Base-by-base conservation (phyloP, 2,888 invertebrate genomes). In the Eledone cirrhosa region DNA sequence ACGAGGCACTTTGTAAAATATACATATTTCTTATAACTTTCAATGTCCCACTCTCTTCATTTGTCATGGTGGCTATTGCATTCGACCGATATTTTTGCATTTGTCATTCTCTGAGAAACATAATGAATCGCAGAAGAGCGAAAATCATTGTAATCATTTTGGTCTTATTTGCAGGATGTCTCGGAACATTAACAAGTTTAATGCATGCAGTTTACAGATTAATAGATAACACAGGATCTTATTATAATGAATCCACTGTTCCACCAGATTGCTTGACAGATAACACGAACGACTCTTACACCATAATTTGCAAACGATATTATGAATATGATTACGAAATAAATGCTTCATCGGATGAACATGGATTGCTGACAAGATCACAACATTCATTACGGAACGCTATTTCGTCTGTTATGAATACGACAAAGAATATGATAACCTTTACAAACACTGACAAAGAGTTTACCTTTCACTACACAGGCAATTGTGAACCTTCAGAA, bases 61-160 rank as follows among this genome's bases (percentile, higher is more conserved):
- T 82, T 47, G 80, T 84, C 5, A 83, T 84, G 80, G 79, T 80
- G 41, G 82, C 82, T 27, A 84, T 84, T 19, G 84, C 83, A 14
- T 79, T 84, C 22, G 84, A 84, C 77, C 74, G 84, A 7, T 84
- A 84, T 69, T 77, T 84, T 1, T 84, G 84, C 65, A 84, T 84
- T 16, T 84, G 84, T 69, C 83, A 83, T 65, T 83, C 84, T 8
- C 83, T 84, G 69, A 41, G 79, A 0, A 81, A 81, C 63, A 75
- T 79, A 1, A 83, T 84, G 78, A 84, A 76, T 27, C 76, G 82
- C 13, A 24, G 41, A 27, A 63, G 82, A 41, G 83, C 83, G 22
- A 84, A 83, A 74, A 78, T 84, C 22, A 81, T 84, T 77, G 83
- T 85, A 11, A 79, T 67, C 1, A 63, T 78, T 69, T 77, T 87